These are phyloP conservation scores for Ryuthela nishihirai DNA, from an alignment of 2,888 invertebrate genomes.

Conservation along the genomic window DNA sequence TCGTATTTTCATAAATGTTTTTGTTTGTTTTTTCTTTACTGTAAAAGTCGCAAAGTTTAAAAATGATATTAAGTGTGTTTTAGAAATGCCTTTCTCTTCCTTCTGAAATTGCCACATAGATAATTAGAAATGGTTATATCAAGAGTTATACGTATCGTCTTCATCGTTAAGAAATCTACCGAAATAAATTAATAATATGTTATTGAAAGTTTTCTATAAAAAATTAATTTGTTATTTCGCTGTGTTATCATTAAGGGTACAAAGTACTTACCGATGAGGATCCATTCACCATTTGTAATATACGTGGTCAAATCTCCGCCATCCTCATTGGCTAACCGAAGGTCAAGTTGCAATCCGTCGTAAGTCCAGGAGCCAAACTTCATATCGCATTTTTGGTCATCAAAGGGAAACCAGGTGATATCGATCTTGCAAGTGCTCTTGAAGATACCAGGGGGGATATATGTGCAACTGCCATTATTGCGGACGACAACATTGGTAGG, in stretches of 20 bases:
- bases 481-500: conserved; percentile 97
- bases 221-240: neutral
- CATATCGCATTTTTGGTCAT: conserved; percentile 97
- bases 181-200: no score
- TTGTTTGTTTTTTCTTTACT: no score
- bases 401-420: conserved; percentile 99
- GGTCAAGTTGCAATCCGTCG: conserved; percentile 91
- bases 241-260: no score
- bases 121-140: no score
- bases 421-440: conserved; percentile 98
- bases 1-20: no score
- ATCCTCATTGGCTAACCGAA: conserved; percentile 86
- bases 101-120: no score
- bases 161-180: no score
- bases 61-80: no score
- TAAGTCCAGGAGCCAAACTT: conserved; percentile 99
- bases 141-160: no score
- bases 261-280: conserved; percentile 81
- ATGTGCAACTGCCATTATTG: conserved; percentile 89
- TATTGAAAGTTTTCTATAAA: neutral
- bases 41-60: no score
- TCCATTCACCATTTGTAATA: conserved; percentile 99
- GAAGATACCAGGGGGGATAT: conserved; percentile 96
- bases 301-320: conserved; percentile 97
- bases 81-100: no score